Evolutionary conservation across 2,113 vertebrate genomes (phyloP).

Genomic region (Egretta garzetta): DNA sequence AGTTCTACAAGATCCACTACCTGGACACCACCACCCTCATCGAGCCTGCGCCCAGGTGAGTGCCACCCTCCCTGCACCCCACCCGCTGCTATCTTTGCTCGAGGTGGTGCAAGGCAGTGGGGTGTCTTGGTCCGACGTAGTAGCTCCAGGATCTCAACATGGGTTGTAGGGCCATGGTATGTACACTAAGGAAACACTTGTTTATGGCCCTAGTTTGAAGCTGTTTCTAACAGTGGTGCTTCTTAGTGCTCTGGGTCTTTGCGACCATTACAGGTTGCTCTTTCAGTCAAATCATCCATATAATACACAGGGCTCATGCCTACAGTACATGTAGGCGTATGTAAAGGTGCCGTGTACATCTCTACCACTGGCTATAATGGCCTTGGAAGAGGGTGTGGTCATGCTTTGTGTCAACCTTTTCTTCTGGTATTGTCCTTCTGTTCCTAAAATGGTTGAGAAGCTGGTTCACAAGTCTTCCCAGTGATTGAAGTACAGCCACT

Average conservation of each 20-base stretch:
- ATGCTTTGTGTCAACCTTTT: not conserved
- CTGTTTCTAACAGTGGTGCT: not conserved
- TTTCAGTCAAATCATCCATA: not conserved
- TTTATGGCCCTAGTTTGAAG: not conserved
- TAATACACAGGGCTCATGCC: not conserved
- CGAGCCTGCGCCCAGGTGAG: conserved; percentile 93
- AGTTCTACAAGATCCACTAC: conserved; percentile 99
- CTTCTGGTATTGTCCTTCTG: not conserved
- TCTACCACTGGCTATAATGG: not conserved
- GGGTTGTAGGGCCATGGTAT: rapidly evolving
- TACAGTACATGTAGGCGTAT: not conserved
- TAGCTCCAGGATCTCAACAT: not conserved
- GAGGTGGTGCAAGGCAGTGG: not conserved
- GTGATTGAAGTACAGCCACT: not conserved
- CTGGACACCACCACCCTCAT: conserved; percentile 98
- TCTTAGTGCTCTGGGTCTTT: not conserved
- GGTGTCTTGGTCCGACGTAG: not conserved
- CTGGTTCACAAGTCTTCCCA: not conserved
- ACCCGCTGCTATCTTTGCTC: not conserved
- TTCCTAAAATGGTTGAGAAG: not conserved
- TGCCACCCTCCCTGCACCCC: not conserved
- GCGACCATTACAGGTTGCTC: not conserved
- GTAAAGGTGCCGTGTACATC: not conserved
- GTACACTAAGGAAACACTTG: too few relatives aligned
- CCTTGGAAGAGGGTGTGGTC: conserved; percentile 35